Base-by-base conservation (phyloP, 2,888 invertebrate species). In the Gonocerus acuteangulatus region DNA sequence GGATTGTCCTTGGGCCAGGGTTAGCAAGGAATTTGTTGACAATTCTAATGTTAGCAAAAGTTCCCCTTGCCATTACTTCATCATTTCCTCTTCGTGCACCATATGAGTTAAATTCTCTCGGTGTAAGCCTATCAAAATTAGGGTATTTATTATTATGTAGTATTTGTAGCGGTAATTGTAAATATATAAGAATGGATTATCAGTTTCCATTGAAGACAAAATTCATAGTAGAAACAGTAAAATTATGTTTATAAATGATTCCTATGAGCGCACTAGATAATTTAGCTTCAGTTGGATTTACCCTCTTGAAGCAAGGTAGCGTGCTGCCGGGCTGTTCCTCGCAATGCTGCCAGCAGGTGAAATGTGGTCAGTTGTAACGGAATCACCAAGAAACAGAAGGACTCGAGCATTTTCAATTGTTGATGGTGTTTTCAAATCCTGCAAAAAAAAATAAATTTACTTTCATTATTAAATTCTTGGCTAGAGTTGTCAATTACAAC, bases 281-380 rank as follows among this genome's bases (percentile, higher is more conserved):
- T n/a, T n/a, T n/a, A n/a, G n/a, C n/a, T n/a, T n/a, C n/a, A n/a
- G n/a, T n/a, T n/a, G n/a, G n/a, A n/a, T n/a, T n/a, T 69, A 88
- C 87, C 87, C 88, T 69, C 80, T 79, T 61, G 76, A 76, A 0
- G 85, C 82, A 13, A 95, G 77, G 74, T 84, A 92, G 71, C 90
- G 78, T 0, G 91, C 92, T 0, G 97, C 96, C 0, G 96, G 88
- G 57, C 95, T 95, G 73, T 88, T 95, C 59, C 95, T 79, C 0
- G 96, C 92, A 70, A 99, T 99, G 62, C 95, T 93, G 2, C 97
- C 97, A 18, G 97, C 97, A 0, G 97, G 97, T 1, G 95, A 95
- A 67, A 99, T 99, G 75, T 97, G 97, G 78, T 99, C 97, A 0
- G 97, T 97, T 23, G 97, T 99, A 6, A 99, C 95, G 0, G 95